Percentiles rank a stretch among this genome's conserved stretches.
phyloP scores from a whole-genome alignment of 1,140 invertebrate species.

The Magallana gigas region DNA sequence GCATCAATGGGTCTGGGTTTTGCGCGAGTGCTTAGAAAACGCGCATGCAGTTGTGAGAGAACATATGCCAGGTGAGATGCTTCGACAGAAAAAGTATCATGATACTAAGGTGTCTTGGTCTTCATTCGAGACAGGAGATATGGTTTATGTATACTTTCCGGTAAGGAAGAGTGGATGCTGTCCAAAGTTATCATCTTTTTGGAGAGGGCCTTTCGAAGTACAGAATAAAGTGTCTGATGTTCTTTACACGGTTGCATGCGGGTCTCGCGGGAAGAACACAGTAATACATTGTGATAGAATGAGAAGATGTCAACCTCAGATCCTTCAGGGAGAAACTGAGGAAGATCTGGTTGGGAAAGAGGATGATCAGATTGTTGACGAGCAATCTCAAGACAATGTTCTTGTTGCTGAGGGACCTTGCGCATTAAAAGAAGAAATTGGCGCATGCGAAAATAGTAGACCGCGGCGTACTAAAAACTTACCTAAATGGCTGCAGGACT shows the following conservation, averaged over 20 bases:
- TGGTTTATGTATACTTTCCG: slow-evolving; percentile 43
- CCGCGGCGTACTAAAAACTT: too few species aligned
- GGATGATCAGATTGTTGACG: too few species aligned
- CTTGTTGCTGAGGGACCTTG: too few species aligned
- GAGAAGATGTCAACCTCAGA: neutral
- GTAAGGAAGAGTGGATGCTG: slow-evolving; percentile 11
- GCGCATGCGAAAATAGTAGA: too few species aligned
- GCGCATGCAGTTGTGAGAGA: slow-evolving; percentile 42
- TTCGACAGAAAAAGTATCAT: slow-evolving; percentile 40
- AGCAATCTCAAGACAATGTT: too few species aligned
- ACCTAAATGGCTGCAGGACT: too few species aligned
- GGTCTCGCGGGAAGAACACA: neutral
- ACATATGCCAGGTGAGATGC: neutral
- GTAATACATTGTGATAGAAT: slow-evolving; percentile 33
- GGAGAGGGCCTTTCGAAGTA: slow-evolving; percentile 36
- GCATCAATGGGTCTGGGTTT: slow-evolving; percentile 40
- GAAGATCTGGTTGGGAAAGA: too few species aligned
- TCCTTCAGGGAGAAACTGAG: too few species aligned
- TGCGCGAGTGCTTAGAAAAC: slow-evolving; percentile 42
- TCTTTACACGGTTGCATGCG: slow-evolving; percentile 24
- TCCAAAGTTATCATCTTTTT: slow-evolving; percentile 43
- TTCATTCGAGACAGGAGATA: neutral
- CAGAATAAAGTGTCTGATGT: slow-evolving; percentile 18
- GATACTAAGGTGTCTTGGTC: slow-evolving; percentile 1
- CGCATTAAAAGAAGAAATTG: too few species aligned